These are phyloP conservation scores for Phataginus tricuspis DNA, from an alignment of 2,797 vertebrate species.

Conservation along the genomic window DNA sequence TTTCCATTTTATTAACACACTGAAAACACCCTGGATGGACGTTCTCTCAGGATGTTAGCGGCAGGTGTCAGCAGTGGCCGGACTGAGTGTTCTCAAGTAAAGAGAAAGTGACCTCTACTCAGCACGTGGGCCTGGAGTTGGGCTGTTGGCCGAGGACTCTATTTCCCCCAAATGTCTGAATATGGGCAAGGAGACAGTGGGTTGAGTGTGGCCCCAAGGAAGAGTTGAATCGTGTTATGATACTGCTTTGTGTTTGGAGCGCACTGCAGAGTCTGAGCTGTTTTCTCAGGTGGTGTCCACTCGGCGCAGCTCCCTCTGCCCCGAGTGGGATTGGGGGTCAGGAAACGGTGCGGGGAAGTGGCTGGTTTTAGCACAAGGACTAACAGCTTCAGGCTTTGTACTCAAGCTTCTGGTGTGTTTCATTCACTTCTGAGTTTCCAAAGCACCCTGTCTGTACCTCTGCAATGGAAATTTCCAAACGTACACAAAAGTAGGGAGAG, in stretches of 20 bases:
- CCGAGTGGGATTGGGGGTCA: neutral
- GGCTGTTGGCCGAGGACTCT: neutral
- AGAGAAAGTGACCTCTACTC: neutral
- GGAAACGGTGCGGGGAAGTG: neutral
- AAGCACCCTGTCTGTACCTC: neutral
- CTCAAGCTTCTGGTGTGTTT: neutral
- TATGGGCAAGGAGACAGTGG: neutral
- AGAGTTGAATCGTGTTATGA: neutral
- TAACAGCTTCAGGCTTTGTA: neutral
- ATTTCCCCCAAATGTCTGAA: neutral
- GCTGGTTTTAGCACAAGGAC: neutral
- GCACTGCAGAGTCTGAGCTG: neutral
- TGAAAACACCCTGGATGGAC: neutral
- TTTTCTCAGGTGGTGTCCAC: neutral
- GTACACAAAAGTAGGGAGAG: neutral
- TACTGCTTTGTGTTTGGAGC: neutral
- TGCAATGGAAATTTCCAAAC: conserved; percentile 32
- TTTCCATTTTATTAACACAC: neutral
- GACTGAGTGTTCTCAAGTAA: neutral
- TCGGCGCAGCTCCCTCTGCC: neutral
- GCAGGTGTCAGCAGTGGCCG: neutral
- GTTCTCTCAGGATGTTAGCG: neutral
- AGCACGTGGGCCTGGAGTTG: neutral
- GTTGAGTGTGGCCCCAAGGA: accelerated
- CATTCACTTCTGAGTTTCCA: neutral